Percentiles rank a stretch among this genome's conserved stretches.
Conservation (phyloP, 2,797 vertebrate species). For the Myiotriccus ornatus region DNA sequence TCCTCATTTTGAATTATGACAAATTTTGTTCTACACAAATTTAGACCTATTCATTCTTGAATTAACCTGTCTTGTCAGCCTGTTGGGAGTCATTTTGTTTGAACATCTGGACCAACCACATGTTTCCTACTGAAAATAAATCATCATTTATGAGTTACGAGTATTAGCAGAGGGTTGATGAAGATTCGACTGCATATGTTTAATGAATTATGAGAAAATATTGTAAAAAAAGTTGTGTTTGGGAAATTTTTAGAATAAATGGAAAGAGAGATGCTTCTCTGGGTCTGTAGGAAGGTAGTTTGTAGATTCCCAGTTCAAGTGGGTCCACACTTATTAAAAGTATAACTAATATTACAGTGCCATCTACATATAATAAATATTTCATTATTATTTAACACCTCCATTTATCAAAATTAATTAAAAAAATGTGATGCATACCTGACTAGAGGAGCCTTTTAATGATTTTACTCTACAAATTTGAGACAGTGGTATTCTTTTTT, state of each 20-base stretch:
- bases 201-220: neutral
- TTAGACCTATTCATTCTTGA: constrained; percentile 49
- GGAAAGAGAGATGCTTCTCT: neutral
- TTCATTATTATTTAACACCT: neutral
- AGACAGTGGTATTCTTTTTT: neutral
- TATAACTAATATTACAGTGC: neutral
- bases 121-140: constrained; percentile 60
- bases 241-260: neutral
- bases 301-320: neutral
- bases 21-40: constrained; percentile 39
- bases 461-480: neutral
- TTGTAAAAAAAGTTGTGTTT: neutral
- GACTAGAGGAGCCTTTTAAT: neutral
- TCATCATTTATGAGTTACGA: constrained; percentile 42
- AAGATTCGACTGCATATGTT: neutral
- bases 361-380: neutral
- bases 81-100: constrained; percentile 57
- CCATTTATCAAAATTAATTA: neutral
- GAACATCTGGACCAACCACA: constrained; percentile 73
- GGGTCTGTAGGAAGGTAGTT: neutral
- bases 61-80: constrained; percentile 60
- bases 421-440: neutral
- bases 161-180: neutral
- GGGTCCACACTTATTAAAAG: neutral
- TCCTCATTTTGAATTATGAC: constrained; percentile 39